Evolutionary conservation across 1,140 invertebrate genomes (phyloP).

Genomic region (Philaenus spumarius): DNA sequence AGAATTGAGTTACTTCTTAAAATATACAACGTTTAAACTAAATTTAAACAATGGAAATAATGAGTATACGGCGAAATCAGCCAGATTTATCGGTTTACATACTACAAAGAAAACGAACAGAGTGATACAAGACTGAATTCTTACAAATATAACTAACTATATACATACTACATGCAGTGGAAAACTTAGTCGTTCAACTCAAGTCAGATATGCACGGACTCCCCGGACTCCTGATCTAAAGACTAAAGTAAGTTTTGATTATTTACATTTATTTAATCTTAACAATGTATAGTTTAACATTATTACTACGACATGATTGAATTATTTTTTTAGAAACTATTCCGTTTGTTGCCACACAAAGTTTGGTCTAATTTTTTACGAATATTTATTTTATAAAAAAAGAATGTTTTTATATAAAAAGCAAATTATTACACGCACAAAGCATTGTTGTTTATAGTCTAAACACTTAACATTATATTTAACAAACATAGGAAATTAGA

Average conservation of each 20-base stretch:
- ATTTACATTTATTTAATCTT: constrained; percentile 3
- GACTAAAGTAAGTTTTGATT: neutral
- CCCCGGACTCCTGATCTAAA: too few species aligned
- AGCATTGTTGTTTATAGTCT: neutral
- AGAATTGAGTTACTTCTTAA: constrained; percentile 12
- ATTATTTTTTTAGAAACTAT: constrained; percentile 4
- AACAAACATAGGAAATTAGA: constrained; percentile 17
- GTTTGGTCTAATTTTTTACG: too few species aligned
- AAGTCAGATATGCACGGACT: too few species aligned
- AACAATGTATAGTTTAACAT: neutral
- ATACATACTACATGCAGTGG: constrained; percentile 1
- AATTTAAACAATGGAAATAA: neutral
- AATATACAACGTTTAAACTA: constrained; percentile 12
- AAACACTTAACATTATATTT: constrained; percentile 12
- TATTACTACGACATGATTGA: neutral
- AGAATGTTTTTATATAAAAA: constrained; percentile 5
- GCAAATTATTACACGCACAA: constrained; percentile 9
- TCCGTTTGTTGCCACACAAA: neutral
- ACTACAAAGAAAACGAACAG: constrained; percentile 6
- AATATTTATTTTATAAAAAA: neutral
- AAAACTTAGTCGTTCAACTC: neutral
- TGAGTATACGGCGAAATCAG: constrained; percentile 14
- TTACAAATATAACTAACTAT: neutral
- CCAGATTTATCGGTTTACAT: constrained; percentile 10
- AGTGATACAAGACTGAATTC: neutral